Conservation (phyloP, 2,113 vertebrate species). For the Xenus cinereus region DNA sequence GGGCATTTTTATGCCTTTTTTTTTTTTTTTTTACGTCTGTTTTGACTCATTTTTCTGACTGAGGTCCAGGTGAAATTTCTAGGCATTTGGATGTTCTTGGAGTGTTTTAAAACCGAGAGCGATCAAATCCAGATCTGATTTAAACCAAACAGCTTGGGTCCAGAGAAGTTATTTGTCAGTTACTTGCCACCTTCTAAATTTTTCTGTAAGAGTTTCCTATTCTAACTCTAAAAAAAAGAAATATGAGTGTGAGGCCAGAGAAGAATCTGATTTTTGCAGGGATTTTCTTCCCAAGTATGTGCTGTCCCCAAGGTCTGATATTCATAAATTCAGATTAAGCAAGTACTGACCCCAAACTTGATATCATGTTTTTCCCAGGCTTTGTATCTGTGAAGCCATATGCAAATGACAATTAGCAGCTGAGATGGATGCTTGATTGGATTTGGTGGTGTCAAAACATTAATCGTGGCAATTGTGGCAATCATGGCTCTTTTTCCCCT, state of each 20-base stretch:
- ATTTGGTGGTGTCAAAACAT: not conserved
- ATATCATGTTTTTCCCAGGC: not conserved
- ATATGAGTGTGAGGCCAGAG: not conserved
- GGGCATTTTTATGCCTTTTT: not conserved
- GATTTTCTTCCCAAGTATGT: not conserved
- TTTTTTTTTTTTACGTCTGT: no score
- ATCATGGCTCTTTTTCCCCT: not conserved
- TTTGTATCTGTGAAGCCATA: not conserved
- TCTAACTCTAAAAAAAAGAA: not conserved
- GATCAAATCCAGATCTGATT: not conserved
- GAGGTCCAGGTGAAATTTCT: not conserved
- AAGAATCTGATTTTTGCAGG: not conserved
- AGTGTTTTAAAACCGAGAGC: not conserved
- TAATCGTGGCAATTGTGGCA: not conserved
- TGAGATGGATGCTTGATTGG: not conserved
- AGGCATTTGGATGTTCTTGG: not conserved
- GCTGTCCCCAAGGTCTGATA: not conserved
- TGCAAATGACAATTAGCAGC: not conserved
- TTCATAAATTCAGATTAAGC: not conserved
- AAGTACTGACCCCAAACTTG: not conserved
- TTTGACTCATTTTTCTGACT: not conserved
- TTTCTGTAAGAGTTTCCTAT: not conserved
- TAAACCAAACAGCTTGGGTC: not conserved
- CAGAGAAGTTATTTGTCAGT: not conserved
- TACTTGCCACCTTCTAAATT: not conserved